Conservation (phyloP, 1,140 invertebrate genomes). For the Pectinophora gossypiella region DNA sequence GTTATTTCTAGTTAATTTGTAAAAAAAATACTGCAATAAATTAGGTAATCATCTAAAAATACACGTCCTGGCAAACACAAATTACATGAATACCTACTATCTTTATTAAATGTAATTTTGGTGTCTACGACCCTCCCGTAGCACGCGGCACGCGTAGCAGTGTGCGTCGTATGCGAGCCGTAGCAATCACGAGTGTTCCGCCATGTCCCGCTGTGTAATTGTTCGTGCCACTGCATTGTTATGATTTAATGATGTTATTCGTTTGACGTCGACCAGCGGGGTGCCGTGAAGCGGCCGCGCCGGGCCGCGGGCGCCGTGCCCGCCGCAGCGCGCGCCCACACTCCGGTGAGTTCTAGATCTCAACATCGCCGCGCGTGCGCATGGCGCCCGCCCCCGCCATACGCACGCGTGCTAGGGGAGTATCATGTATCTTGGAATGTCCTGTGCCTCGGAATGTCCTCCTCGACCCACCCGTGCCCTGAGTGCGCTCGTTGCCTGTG, state of each 20-base stretch:
- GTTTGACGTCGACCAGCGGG: constrained; percentile 52
- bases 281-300: constrained; percentile 28
- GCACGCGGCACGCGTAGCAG: neutral
- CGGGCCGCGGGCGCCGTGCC: constrained; percentile 7
- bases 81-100: no score
- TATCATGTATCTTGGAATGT: constrained; percentile 78
- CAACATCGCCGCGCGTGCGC: constrained; percentile 72
- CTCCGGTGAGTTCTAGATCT: constrained; percentile 75
- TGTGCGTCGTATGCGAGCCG: neutral
- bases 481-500: constrained; percentile 63
- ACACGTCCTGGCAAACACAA: no score
- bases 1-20: no score
- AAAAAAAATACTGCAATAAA: no score
- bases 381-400: constrained; percentile 29
- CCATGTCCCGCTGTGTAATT: no score
- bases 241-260: constrained; percentile 21
- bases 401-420: constrained; percentile 72
- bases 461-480: constrained; percentile 69
- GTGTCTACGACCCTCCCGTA: no score
- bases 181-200: neutral
- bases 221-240: constrained; percentile 8
- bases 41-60: no score
- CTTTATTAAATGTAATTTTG: no score
- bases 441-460: constrained; percentile 77
- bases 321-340: constrained; percentile 18